These are phyloP conservation scores for Callimorpha dominula DNA, from an alignment of 2,888 invertebrate genomes.

Conservation along the genomic window DNA sequence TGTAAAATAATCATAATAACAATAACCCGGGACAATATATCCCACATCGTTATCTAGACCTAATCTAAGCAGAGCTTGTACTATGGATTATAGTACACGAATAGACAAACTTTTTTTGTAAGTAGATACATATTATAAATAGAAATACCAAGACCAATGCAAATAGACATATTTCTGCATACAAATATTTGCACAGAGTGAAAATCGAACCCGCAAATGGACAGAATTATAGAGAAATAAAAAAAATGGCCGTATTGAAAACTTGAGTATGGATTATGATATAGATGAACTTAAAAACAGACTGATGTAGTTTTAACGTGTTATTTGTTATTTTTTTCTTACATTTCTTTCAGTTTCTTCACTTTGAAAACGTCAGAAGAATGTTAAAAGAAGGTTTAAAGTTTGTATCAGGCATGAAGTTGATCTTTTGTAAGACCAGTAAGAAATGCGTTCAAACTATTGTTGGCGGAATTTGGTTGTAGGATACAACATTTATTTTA, in stretches of 20 bases:
- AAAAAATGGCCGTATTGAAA: slow-evolving; percentile 16
- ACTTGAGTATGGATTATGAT: slow-evolving; percentile 29
- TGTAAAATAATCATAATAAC: too few relatives aligned
- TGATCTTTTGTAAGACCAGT: neutral
- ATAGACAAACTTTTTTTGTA: too few relatives aligned
- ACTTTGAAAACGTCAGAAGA: neutral
- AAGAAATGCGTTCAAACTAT: neutral
- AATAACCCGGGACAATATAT: too few relatives aligned
- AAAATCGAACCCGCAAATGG: neutral
- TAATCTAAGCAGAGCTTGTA: too few relatives aligned
- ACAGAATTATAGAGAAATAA: slow-evolving; percentile 32
- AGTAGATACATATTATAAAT: too few relatives aligned
- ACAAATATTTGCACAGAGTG: too few relatives aligned
- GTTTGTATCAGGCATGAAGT: neutral
- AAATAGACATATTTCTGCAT: too few relatives aligned
- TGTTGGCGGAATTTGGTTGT: too few relatives aligned
- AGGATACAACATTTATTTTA: too few relatives aligned
- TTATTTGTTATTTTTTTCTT: slow-evolving; percentile 17
- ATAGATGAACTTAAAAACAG: slow-evolving; percentile 17
- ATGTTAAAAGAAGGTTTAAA: neutral
- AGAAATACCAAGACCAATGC: too few relatives aligned
- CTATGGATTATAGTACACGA: too few relatives aligned
- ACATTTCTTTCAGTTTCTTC: slow-evolving; percentile 2
- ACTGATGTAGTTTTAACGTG: slow-evolving; percentile 18
- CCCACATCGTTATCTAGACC: too few relatives aligned